phyloP scores from a whole-genome alignment of 2,113 vertebrate genomes.

The Panthera uncia region DNA sequence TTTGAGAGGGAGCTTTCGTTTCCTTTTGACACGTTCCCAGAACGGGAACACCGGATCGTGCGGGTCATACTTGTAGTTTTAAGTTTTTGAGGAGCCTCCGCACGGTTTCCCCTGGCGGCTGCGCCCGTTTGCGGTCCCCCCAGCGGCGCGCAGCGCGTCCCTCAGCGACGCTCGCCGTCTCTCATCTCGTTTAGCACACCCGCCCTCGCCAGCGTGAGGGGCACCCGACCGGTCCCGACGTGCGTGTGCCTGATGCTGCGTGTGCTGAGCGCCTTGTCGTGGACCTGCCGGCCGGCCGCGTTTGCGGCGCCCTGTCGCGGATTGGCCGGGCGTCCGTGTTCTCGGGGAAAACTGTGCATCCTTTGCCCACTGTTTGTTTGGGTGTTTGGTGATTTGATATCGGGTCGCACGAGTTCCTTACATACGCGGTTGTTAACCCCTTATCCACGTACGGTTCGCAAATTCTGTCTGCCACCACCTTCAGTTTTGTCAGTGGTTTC shows the following conservation, averaged over 20 bases:
- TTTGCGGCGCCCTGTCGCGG: no score
- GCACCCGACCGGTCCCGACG: accelerated
- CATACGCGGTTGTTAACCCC: accelerated
- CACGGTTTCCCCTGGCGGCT: accelerated
- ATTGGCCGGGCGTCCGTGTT: no score
- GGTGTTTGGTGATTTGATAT: background rate
- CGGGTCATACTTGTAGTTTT: background rate
- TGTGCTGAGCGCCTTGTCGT: accelerated
- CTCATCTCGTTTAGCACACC: accelerated
- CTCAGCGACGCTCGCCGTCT: accelerated
- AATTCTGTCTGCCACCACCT: accelerated
- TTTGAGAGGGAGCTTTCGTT: background rate
- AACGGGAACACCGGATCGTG: background rate
- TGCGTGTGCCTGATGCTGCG: accelerated
- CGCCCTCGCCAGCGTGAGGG: accelerated
- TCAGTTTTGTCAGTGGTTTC: no score
- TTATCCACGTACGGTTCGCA: accelerated
- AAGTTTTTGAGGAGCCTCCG: accelerated
- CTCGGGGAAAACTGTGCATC: background rate
- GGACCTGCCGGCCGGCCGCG: no score
- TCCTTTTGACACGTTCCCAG: background rate
- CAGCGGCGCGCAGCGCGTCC: accelerated
- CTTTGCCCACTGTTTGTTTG: background rate
- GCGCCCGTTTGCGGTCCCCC: accelerated
- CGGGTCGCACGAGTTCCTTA: no score